A percentile compares a stretch with the other conserved stretches of the same genome.
Conservation (phyloP, 2,888 invertebrate species). For the Rugalucina vietnamica region DNA sequence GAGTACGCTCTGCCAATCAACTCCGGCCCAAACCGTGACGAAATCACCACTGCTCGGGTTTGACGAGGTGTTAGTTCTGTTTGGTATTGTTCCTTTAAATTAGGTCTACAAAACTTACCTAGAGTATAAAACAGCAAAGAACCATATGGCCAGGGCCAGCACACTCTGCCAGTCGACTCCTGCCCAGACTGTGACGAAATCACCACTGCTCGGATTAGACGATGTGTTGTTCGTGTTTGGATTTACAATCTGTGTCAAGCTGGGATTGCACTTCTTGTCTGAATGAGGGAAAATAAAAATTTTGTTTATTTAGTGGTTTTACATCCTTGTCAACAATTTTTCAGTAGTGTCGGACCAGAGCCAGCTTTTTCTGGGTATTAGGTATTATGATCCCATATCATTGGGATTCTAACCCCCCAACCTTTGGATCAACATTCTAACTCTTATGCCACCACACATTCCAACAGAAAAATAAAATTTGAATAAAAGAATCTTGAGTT, state of each 20-base stretch:
- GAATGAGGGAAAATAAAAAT: too few species aligned
- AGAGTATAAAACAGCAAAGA: slow-evolving; percentile 97
- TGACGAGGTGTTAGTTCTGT: slow-evolving; percentile 35
- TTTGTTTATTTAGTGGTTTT: too few species aligned
- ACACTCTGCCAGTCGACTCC: slow-evolving; percentile 90
- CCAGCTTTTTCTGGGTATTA: too few species aligned
- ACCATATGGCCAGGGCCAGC: slow-evolving; percentile 96
- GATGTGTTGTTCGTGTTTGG: slow-evolving; percentile 45
- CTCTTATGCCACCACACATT: too few species aligned
- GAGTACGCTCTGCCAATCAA: slow-evolving; percentile 92
- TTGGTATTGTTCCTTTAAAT: slow-evolving; percentile 73
- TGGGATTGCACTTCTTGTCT: slow-evolving; percentile 92
- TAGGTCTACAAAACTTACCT: slow-evolving; percentile 74
- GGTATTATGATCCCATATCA: too few species aligned
- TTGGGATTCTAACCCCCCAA: too few species aligned
- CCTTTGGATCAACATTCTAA: too few species aligned
- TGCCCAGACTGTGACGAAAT: slow-evolving; percentile 53
- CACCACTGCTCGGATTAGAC: slow-evolving; percentile 34
- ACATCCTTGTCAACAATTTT: too few species aligned
- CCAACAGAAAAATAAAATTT: too few species aligned
- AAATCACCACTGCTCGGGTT: slow-evolving; percentile 51
- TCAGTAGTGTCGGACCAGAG: too few species aligned
- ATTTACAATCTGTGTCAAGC: slow-evolving; percentile 84
- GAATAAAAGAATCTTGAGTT: too few species aligned
- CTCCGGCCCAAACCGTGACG: slow-evolving; percentile 44